Evolutionary conservation across 2,113 vertebrate genomes (phyloP), one percentile per base, ranked within the genome.

Genomic region (Melanerpes aurifrons): DNA sequence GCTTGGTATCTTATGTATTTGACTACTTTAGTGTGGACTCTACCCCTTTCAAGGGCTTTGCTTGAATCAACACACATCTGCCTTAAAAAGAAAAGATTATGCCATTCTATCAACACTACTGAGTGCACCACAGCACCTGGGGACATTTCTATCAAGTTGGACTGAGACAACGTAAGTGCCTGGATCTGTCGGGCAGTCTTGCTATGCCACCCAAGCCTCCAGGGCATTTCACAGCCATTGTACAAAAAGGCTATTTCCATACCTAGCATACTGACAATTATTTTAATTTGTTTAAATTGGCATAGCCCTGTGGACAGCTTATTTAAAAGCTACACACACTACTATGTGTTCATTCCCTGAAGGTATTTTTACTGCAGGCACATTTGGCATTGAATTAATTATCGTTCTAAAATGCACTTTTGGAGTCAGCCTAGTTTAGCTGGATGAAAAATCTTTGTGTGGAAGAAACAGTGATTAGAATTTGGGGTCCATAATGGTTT

Each of bases 281-380:
- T 94, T 96, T 95, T 96, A 96, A 96, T 95, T 95, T 94, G 93
- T 94, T 95, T 94, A 95, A 95, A 96, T 94, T 96, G 96, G 86
- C 80, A 73, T 88, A 88, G 90, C 86, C 90, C 73, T n/a, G 86
- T 95, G 93, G 95, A 95, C 93, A 91, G 80, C 86, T 95, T 96
- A 96, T 95, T 96, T 96, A 96, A 96, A 96, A 96, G 95, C 95
- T 93, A 90, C 80, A 84, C 76, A 53, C 76, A 86, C 87, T 94
- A 86, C 92, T 96, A 95, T 92, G 90, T 92, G 94, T 94, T 95
- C 93, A 64, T 95, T 95, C 94, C 95, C 95, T 95, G 79, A 96
- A 96, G 95, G 94, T 96, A 92, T 91, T 96, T 96, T 95, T 96
- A 95, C 94, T 94, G 90, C 86, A 95, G 93, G 94, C 93, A 90